Percentiles rank a stretch among this genome's conserved stretches.
phyloP scores from a whole-genome alignment of 2,797 vertebrate species.

The Heteromormyrus szaboi region DNA sequence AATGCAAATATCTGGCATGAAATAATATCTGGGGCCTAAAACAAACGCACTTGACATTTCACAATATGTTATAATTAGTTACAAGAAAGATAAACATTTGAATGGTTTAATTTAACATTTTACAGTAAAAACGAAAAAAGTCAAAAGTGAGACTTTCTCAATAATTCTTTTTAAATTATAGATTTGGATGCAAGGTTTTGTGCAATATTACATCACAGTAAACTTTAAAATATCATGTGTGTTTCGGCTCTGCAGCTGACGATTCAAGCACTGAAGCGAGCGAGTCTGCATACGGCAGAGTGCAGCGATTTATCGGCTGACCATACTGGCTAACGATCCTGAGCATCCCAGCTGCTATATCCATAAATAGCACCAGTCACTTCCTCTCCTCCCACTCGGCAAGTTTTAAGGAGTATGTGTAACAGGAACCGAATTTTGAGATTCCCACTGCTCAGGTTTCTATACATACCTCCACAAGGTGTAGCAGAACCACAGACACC shows the following conservation, averaged over 20 bases:
- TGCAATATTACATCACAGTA: not conserved
- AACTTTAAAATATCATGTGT: not conserved
- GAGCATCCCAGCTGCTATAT: not conserved
- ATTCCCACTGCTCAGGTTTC: not conserved
- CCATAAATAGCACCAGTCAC: not conserved
- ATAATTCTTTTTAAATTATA: not conserved
- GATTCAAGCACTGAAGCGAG: not conserved
- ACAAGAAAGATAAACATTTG: not conserved
- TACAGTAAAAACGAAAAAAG: not conserved
- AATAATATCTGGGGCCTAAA: not conserved
- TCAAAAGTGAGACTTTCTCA: not conserved
- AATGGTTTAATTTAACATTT: slow-evolving; percentile 6
- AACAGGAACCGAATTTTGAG: not conserved
- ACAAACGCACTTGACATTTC: not conserved
- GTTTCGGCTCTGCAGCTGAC: not conserved
- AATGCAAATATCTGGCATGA: not conserved
- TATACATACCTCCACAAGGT: not conserved
- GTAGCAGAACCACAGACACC: not conserved
- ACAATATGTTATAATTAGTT: not conserved
- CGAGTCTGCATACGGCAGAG: not conserved
- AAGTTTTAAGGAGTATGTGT: not conserved
- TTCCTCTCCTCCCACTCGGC: not conserved
- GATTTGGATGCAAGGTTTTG: not conserved
- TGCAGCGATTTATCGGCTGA: not conserved
- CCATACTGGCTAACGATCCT: not conserved